Evolutionary conservation across 2,113 vertebrate species (phyloP), one percentile per base, ranked within the genome.

Genomic region (Osmerus mordax): DNA sequence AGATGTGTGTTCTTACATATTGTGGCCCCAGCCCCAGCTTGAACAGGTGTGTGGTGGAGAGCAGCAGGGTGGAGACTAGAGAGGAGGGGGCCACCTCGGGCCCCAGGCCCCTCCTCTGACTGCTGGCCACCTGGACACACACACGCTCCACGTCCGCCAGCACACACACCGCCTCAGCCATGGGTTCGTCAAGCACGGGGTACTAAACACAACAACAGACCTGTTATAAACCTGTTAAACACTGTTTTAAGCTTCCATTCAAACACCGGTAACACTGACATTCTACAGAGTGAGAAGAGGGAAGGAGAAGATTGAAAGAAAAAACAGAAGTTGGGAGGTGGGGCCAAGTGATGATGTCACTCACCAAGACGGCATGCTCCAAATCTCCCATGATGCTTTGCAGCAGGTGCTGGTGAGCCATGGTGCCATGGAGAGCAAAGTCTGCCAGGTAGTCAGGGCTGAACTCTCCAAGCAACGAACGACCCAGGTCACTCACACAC

Each of bases 101-200:
- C 78, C 94, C 94, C 19, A 95, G 83, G 51, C 92, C 94, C 3
- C 91, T 93, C 61, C 92, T 90, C 91, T 95, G 95, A 83, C 94
- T 96, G 0, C 93, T 94, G 69, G 92, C 92, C 65, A 96, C 91
- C 80, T 95, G 95, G 2, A 96, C 95, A 0, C 88, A 93, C 89
- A 93, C 92, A 75, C 91, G 93, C 75, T 96, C 94, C 0, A 92
- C 94, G 83, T 96, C 94, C 60, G 95, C 95, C 59, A 96, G 90
- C 76, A 96, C 94, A 67, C 94, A 96, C 73, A 95, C 81, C 0
- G 95, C 93, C 85, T 96, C 95, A 0, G 94, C 93, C 19, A 96
- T 91, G 0, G 94, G 93, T 78, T 96, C 95, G 53, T 96, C 95
- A 25, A 96, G 86, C 28, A 94, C 93, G 0, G 95, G 94, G 70